Conservation (phyloP, 2,888 invertebrate genomes). For the Luffia ferchaultella region DNA sequence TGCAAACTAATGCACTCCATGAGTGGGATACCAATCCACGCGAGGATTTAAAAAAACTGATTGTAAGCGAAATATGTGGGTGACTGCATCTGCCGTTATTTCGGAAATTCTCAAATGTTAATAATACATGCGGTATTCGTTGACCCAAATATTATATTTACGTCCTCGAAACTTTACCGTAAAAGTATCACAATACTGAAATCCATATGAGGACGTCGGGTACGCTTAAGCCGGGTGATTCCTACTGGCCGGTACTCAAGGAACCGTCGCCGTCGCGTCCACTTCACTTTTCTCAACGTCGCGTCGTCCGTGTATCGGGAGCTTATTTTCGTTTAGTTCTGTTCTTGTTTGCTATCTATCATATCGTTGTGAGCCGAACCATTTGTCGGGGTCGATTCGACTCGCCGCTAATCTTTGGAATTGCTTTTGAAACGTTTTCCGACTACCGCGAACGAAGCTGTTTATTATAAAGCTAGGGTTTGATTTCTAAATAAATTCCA, state of each 20-base stretch:
- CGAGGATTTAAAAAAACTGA: too few relatives aligned
- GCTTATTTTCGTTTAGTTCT: conserved; percentile 36
- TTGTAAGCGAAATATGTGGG: too few relatives aligned
- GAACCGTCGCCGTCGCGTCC: background rate
- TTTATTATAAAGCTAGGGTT: too few relatives aligned
- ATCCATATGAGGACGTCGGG: conserved; percentile 1
- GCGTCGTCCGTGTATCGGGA: background rate
- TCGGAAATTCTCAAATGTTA: too few relatives aligned
- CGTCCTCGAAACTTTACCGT: too few relatives aligned
- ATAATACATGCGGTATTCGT: too few relatives aligned
- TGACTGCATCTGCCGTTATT: too few relatives aligned
- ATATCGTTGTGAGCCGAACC: conserved; percentile 31
- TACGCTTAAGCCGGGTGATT: background rate
- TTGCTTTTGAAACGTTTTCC: too few relatives aligned
- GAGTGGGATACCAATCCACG: conserved; percentile 45
- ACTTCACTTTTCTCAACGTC: background rate
- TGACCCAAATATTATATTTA: too few relatives aligned
- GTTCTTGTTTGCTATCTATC: conserved; percentile 50
- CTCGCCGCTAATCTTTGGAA: background rate
- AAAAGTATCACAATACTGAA: background rate
- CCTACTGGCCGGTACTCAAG: background rate
- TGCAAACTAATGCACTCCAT: conserved; percentile 49
- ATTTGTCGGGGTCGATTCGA: background rate
- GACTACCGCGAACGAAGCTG: too few relatives aligned
- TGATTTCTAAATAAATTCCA: too few relatives aligned